Evolutionary conservation across 2,113 vertebrate genomes (phyloP).

Genomic region (Lates calcarifer): DNA sequence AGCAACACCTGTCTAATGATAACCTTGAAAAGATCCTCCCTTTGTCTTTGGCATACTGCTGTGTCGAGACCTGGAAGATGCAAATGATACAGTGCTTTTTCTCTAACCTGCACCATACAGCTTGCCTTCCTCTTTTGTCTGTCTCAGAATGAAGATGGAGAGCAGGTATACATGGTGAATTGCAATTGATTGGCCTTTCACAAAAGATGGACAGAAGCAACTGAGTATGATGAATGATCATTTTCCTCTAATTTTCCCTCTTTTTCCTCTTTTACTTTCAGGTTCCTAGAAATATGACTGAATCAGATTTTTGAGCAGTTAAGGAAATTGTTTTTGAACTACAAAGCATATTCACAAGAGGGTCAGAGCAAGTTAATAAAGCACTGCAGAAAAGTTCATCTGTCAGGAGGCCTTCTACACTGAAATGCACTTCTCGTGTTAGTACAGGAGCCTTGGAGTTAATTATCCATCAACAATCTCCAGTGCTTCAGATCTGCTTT

Average conservation of each 20-base stretch:
- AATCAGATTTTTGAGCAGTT: background rate
- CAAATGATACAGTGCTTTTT: constrained; percentile 3
- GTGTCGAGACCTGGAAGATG: constrained; percentile 12
- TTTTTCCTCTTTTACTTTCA: constrained; percentile 2
- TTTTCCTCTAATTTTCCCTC: background rate
- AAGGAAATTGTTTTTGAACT: constrained; percentile 27
- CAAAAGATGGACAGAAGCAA: background rate
- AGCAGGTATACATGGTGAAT: background rate
- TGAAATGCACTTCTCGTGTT: background rate
- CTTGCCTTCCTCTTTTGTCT: background rate
- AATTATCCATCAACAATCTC: constrained; percentile 57
- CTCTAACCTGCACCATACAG: background rate
- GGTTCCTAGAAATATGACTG: background rate
- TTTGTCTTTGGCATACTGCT: constrained; percentile 32
- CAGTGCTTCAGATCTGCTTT: constrained; percentile 3
- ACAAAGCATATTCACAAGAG: constrained; percentile 23
- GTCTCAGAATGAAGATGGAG: background rate
- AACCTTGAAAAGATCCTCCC: constrained; percentile 61
- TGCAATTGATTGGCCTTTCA: constrained; percentile 1
- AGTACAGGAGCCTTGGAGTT: constrained; percentile 11
- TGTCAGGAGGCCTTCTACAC: background rate
- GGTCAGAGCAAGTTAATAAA: background rate
- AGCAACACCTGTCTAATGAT: constrained; percentile 43
- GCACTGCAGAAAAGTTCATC: background rate
- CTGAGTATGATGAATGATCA: background rate